Percentiles rank a stretch among this genome's conserved stretches.
Evolutionary conservation across 2,888 invertebrate species (phyloP).

Genomic region (Pristionchus fissidentatus): DNA sequence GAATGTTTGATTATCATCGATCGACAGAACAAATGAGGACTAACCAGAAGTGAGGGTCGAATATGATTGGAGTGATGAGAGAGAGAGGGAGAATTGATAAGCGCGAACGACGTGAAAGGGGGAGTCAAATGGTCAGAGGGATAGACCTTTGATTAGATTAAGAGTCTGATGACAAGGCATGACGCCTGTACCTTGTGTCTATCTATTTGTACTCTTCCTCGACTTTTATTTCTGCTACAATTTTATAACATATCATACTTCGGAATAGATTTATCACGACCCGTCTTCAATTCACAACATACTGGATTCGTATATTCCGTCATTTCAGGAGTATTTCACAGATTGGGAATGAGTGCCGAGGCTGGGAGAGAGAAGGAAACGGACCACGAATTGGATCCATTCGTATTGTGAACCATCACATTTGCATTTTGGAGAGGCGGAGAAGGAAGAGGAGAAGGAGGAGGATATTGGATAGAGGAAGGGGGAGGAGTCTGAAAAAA

Average conservation of each 20-base stretch:
- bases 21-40: neutral
- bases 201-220: neutral
- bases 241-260: neutral
- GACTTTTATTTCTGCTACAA: neutral
- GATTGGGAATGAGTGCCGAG: neutral
- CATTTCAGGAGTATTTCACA: neutral
- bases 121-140: conserved; percentile 2
- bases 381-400: conserved; percentile 41
- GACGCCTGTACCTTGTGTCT: neutral
- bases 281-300: neutral
- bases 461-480: too few relatives aligned
- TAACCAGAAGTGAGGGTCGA: conserved; percentile 16
- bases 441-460: neutral
- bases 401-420: conserved; percentile 46
- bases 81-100: conserved; percentile 32
- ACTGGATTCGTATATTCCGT: neutral
- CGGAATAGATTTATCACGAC: neutral
- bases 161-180: neutral
- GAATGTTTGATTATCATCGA: neutral
- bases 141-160: conserved; percentile 4
- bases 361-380: conserved; percentile 47
- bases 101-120: conserved; percentile 5
- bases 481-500: neutral
- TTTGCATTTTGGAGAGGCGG: conserved; percentile 35
- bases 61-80: neutral